These are phyloP conservation scores for Drosophila arizonae DNA, from an alignment of 1,140 invertebrate species.

Conservation along the genomic window DNA sequence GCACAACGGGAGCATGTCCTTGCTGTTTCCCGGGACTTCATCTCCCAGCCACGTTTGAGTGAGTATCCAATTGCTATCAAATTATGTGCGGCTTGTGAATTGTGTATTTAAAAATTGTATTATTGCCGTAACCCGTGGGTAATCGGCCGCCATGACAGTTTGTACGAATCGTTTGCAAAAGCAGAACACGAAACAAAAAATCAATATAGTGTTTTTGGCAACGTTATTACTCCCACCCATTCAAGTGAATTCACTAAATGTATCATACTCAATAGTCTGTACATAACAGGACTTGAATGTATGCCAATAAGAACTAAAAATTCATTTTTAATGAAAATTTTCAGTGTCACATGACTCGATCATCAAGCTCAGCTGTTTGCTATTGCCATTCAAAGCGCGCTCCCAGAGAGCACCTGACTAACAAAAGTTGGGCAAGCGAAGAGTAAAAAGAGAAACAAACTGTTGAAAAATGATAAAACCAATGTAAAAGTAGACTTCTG, in stretches of 20 bases:
- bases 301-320: conserved; percentile 25
- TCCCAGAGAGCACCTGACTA: conserved; percentile 68
- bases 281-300: neutral
- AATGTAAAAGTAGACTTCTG: neutral
- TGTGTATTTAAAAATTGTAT: conserved; percentile 26
- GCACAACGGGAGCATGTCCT: conserved; percentile 91
- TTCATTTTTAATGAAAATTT: conserved; percentile 63
- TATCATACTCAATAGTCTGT: neutral
- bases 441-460: conserved; percentile 21
- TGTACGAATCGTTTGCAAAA: conserved; percentile 60
- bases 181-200: conserved; percentile 61
- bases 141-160: conserved; percentile 72
- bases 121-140: conserved; percentile 24
- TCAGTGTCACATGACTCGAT: conserved; percentile 72
- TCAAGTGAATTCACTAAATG: conserved; percentile 5
- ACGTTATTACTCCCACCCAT: conserved; percentile 27
- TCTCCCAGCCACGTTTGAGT: conserved; percentile 98
- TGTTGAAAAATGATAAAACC: conserved; percentile 3
- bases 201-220: conserved; percentile 59
- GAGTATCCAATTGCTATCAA: conserved; percentile 84
- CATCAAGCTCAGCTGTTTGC: conserved; percentile 71
- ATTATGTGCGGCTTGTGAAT: conserved; percentile 8
- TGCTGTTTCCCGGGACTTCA: conserved; percentile 97
- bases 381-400: conserved; percentile 60
- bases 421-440: conserved; percentile 49